Evolutionary conservation across 2,888 invertebrate genomes (phyloP).

Genomic region (Brachypterus glaber): DNA sequence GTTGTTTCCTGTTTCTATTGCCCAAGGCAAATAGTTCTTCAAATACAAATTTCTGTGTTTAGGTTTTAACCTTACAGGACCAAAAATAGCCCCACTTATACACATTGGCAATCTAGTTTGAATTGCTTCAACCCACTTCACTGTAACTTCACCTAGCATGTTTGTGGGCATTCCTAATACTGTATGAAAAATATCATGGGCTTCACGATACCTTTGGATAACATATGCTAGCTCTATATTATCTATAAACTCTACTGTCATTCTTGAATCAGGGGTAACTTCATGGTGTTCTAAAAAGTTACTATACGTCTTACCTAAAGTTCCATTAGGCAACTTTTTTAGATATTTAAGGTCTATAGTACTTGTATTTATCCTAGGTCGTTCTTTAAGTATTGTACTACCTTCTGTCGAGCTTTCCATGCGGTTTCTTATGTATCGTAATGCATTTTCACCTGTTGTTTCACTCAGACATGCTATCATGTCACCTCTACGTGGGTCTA

Average conservation of each 20-base stretch:
- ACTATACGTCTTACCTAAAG: conserved; percentile 78
- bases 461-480: conserved; percentile 95
- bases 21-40: conserved; percentile 76
- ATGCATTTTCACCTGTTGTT: conserved; percentile 64
- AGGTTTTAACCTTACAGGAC: conserved; percentile 77
- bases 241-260: conserved; percentile 83
- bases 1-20: conserved; percentile 63
- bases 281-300: conserved; percentile 73
- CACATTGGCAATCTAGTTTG: conserved; percentile 97
- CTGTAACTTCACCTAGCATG: conserved; percentile 85
- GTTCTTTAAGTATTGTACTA: conserved; percentile 58
- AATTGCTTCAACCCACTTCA: conserved; percentile 97
- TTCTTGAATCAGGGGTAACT: conserved; percentile 86
- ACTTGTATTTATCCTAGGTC: conserved; percentile 78
- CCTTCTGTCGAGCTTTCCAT: conserved; percentile 78
- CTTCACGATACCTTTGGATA: conserved; percentile 95
- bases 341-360: conserved; percentile 70
- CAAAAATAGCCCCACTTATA: conserved; percentile 84
- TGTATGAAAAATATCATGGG: conserved; percentile 92
- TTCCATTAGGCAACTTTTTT: conserved; percentile 61
- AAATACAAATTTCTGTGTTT: conserved; percentile 68
- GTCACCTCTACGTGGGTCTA: conserved; percentile 76
- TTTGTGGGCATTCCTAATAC: conserved; percentile 87
- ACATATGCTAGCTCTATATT: conserved; percentile 87
- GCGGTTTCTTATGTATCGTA: conserved; percentile 58